Conservation (phyloP, 2,797 vertebrate genomes). For the Gobionotothen gibberifrons region DNA sequence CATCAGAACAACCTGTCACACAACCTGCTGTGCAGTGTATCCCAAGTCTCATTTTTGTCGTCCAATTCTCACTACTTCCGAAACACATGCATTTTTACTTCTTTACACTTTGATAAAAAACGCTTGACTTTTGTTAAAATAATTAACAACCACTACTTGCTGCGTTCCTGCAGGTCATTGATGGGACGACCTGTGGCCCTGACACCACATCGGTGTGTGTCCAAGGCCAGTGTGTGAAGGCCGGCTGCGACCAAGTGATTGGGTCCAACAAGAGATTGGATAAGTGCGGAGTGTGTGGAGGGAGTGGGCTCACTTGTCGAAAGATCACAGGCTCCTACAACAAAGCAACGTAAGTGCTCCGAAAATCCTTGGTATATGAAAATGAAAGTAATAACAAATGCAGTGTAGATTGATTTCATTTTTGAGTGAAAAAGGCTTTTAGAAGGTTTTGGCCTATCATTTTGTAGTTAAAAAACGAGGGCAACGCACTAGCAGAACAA, state of each 20-base stretch:
- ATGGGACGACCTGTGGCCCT: slow-evolving; percentile 94
- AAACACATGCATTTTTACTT: too few species aligned
- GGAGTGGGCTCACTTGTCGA: slow-evolving; percentile 89
- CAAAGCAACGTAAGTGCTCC: slow-evolving; percentile 87
- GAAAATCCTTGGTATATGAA: too few species aligned
- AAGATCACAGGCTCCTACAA: slow-evolving; percentile 93
- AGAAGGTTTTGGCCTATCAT: not conserved
- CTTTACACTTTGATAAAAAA: too few species aligned
- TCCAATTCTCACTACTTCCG: too few species aligned
- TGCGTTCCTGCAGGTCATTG: slow-evolving; percentile 86
- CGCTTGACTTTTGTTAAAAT: not conserved
- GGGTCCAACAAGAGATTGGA: slow-evolving; percentile 93
- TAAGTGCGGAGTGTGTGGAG: slow-evolving; percentile 94
- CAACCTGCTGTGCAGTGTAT: too few species aligned
- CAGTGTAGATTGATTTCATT: not conserved
- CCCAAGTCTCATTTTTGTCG: too few species aligned
- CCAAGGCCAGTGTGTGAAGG: slow-evolving; percentile 95
- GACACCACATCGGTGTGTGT: slow-evolving; percentile 96
- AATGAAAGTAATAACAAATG: not conserved
- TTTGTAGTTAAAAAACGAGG: not conserved
- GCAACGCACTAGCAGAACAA: not conserved
- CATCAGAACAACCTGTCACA: too few species aligned
- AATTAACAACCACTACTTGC: not conserved
- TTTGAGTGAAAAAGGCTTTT: too few species aligned
- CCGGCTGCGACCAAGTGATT: slow-evolving; percentile 93